Conservation (phyloP, 2,888 invertebrate genomes). For the Eremobia ochroleuca region DNA sequence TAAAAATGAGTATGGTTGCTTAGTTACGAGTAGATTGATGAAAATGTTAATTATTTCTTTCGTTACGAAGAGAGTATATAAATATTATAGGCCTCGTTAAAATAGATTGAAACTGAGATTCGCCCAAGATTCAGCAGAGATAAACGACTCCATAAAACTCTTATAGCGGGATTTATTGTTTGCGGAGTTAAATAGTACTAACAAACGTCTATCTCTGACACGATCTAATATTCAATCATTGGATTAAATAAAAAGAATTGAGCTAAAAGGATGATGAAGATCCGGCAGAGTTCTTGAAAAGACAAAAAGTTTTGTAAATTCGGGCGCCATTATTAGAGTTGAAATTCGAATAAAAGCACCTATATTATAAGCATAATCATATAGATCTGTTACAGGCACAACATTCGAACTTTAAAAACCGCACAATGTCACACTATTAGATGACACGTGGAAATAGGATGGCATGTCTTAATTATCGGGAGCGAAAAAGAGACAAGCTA, state of each 20-base stretch:
- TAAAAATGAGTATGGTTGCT: not conserved
- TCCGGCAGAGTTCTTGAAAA: not conserved
- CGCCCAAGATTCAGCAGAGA: conserved; percentile 50
- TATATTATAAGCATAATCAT: too few relatives aligned
- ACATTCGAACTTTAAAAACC: not conserved
- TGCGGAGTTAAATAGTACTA: conserved; percentile 41
- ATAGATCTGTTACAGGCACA: not conserved
- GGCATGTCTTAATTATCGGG: not conserved
- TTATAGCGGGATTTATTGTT: conserved; percentile 59
- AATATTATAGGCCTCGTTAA: conserved; percentile 55
- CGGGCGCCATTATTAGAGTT: too few relatives aligned
- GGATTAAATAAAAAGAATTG: conserved; percentile 16
- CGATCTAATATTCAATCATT: conserved; percentile 36
- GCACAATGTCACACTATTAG: too few relatives aligned
- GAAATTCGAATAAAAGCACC: too few relatives aligned
- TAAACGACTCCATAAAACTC: conserved; percentile 66
- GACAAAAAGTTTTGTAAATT: not conserved
- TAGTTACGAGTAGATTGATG: not conserved
- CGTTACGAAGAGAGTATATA: conserved; percentile 27
- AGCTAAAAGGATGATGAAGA: not conserved
- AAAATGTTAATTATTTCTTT: conserved; percentile 39
- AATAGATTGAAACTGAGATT: conserved; percentile 61
- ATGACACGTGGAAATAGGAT: too few relatives aligned
- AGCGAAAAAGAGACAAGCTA: not conserved
- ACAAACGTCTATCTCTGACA: conserved; percentile 26